These are phyloP conservation scores for Noctua fimbriata DNA, from an alignment of 2,888 invertebrate species.

Conservation along the genomic window DNA sequence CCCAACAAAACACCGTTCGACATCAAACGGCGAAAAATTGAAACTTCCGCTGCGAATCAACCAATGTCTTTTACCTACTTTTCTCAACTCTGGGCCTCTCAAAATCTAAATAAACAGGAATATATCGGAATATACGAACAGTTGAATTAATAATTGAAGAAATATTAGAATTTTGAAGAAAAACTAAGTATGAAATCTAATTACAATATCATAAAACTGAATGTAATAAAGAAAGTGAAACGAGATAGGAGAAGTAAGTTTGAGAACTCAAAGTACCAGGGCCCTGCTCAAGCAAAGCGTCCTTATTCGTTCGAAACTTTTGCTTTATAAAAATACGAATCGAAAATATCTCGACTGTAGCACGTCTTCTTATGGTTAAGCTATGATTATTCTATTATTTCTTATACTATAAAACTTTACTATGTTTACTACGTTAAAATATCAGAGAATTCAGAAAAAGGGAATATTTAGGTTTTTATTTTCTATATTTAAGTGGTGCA, in stretches of 20 bases:
- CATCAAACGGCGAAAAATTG: conserved; percentile 62
- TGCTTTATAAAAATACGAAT: conserved; percentile 90
- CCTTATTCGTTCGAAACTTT: conserved; percentile 88
- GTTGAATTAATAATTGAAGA: conserved; percentile 41
- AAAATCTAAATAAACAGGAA: conserved; percentile 75
- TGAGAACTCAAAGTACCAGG: conserved; percentile 73
- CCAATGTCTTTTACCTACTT: conserved; percentile 69
- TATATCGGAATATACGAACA: conserved; percentile 68
- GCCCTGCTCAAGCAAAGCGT: conserved; percentile 90
- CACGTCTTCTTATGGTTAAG: conserved; percentile 88
- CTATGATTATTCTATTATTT: conserved; percentile 86
- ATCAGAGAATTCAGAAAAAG: conserved; percentile 90
- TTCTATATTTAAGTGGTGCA: conserved; percentile 90
- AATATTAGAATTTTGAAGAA: conserved; percentile 37
- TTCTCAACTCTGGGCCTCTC: conserved; percentile 84
- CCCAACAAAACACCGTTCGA: conserved; percentile 64
- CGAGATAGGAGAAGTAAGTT: conserved; percentile 54
- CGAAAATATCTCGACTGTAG: conserved; percentile 89
- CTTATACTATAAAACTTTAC: conserved; percentile 85
- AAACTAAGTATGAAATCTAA: conserved; percentile 42
- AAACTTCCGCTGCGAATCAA: conserved; percentile 71
- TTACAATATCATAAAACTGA: conserved; percentile 63
- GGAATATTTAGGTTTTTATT: conserved; percentile 87
- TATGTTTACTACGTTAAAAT: conserved; percentile 87
- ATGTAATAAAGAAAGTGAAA: conserved; percentile 50